Evolutionary conservation across 2,113 vertebrate genomes (phyloP).

Genomic region (Erpornis zantholeuca): DNA sequence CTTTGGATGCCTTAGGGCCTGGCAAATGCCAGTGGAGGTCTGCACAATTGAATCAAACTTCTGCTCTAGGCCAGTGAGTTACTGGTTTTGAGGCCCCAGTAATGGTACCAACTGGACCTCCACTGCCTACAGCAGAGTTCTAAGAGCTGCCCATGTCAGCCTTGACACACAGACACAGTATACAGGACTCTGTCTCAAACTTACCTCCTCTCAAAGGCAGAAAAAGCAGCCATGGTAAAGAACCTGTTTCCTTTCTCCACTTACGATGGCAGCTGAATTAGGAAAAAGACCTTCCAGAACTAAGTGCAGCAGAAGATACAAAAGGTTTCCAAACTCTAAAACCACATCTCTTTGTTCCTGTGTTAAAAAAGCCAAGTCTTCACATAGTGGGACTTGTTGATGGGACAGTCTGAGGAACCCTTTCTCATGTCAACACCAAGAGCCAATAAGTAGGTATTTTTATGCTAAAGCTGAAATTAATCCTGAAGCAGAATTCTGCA

Average conservation of each 20-base stretch:
- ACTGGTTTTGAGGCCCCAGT: neutral
- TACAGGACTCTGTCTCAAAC: neutral
- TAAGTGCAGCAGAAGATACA: neutral
- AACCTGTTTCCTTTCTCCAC: neutral
- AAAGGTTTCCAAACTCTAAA: neutral
- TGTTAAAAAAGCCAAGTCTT: neutral
- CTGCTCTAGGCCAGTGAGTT: neutral
- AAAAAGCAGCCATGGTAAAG: neutral
- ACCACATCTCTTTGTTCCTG: neutral
- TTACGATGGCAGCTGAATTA: neutral
- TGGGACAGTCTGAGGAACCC: neutral
- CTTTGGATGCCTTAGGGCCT: neutral
- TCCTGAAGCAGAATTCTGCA: neutral
- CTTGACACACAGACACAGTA: neutral
- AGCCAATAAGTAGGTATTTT: neutral
- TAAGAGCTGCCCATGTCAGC: neutral
- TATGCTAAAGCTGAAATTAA: neutral
- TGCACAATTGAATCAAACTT: neutral
- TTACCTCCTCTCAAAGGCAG: neutral
- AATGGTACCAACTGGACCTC: neutral
- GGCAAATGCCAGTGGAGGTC: neutral
- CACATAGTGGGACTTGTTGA: neutral
- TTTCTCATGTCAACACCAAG: neutral
- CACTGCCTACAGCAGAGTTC: neutral
- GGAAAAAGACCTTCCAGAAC: neutral